Evolutionary conservation across 2,113 vertebrate species (phyloP), one percentile per base, ranked within the genome.

Genomic region (Xerus inauris): DNA sequence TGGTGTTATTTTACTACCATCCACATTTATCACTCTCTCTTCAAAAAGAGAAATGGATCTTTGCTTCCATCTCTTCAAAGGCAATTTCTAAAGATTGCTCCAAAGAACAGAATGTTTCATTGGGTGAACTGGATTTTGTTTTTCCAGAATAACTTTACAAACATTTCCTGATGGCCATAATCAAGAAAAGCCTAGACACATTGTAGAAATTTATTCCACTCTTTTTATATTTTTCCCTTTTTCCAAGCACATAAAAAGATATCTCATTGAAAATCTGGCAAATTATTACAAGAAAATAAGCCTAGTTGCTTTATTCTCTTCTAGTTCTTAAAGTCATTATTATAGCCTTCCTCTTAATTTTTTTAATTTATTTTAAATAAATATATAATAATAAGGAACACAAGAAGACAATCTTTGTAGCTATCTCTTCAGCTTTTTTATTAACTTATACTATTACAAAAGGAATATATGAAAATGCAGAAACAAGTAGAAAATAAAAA

Each of bases 71-170:
- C 13, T 65, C 49, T 65, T 81, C 42, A 42, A 7, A 86, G 71
- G 94, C n/a, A 94, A 57, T 81, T 97, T 97, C 75, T 92, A 85
- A 96, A 95, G 64, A 94, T 87, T 93, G 75, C n/a, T 92, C 71
- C 92, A 97, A 94, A 94, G 89, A 97, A 92, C 17, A 87, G 49
- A 6, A 96, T 94, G 90, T 65, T 96, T 97, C 89, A 86, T 83
- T 90, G 59, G 64, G 6, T 75, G 24, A 76, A 85, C 28, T 64
- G 22, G 13, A n/a, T 88, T 81, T 91, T 71, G 19, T 85, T n/a
- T 89, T 97, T 97, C n/a, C 92, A 95, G 91, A 93, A 95, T 96
- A 97, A 97, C 26, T 88, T 30, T 77, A 93, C 81, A 91, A 97
- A 94, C 93, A 86, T 30, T 94, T 89, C 64, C 96, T 97, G 45